phyloP scores from a whole-genome alignment of 2,113 vertebrate genomes.

The Brachyhypopomus occidentalis region DNA sequence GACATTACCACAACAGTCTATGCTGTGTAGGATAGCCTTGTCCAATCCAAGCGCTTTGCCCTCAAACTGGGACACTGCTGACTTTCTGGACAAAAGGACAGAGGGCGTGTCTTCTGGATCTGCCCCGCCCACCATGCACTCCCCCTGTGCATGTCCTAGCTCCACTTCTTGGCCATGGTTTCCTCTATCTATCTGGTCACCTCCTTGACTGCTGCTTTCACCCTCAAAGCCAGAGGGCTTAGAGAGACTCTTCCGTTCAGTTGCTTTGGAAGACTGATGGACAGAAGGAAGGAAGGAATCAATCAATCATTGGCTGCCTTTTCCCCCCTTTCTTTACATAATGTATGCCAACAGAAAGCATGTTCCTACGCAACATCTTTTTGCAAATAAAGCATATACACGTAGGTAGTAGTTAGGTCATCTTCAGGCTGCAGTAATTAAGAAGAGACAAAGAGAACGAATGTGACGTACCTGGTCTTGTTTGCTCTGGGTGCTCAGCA shows the following conservation, averaged over 20 bases:
- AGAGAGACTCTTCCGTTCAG: constrained; percentile 84
- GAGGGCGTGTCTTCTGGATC: constrained; percentile 87
- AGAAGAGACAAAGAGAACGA: not conserved
- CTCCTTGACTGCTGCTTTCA: constrained; percentile 82
- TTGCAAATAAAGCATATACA: too few species aligned
- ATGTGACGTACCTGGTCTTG: constrained; percentile 86
- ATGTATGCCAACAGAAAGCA: not conserved
- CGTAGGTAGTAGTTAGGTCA: too few species aligned
- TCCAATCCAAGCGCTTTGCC: constrained; percentile 95
- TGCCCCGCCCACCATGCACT: constrained; percentile 81
- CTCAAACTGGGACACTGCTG: constrained; percentile 92
- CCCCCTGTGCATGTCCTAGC: constrained; percentile 80
- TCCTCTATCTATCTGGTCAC: constrained; percentile 79
- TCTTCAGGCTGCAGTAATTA: not conserved
- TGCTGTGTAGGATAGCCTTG: constrained; percentile 96
- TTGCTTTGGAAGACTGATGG: constrained; percentile 88
- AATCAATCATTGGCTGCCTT: not conserved
- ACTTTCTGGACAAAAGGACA: constrained; percentile 88
- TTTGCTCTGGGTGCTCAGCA: constrained; percentile 95
- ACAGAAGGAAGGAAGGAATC: not conserved
- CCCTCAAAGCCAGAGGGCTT: constrained; percentile 85
- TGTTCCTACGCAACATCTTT: too few species aligned
- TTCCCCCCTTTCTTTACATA: not conserved
- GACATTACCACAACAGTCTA: constrained; percentile 92
- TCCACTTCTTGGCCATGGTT: constrained; percentile 82